A percentile compares a stretch with the other conserved stretches of the same genome.
These are phyloP conservation scores for Gryon sp. DNA, from an alignment of 1,140 invertebrate genomes.

Conservation along the genomic window DNA sequence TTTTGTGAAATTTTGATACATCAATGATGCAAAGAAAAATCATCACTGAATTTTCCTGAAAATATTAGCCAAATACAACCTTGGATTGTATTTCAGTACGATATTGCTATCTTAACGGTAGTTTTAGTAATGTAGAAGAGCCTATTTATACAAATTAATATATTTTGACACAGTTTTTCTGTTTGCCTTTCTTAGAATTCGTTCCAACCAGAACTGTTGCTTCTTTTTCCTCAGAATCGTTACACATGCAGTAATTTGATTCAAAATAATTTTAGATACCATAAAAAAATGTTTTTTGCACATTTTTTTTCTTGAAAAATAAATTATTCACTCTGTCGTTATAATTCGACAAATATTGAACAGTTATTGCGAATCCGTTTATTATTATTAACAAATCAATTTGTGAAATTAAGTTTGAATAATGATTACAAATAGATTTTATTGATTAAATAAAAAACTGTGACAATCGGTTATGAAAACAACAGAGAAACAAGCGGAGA, in stretches of 20 bases:
- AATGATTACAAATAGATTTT: too few species aligned
- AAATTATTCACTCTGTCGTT: too few species aligned
- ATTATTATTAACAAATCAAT: too few species aligned
- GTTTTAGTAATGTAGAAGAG: not conserved
- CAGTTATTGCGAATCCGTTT: too few species aligned
- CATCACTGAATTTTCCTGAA: too few species aligned
- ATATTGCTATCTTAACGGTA: slow-evolving; percentile 6
- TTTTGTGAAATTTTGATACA: too few species aligned
- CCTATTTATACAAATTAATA: slow-evolving; percentile 54
- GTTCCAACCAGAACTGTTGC: not conserved
- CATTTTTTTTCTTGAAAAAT: too few species aligned
- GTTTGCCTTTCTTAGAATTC: slow-evolving; percentile 21
- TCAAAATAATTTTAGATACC: slow-evolving; percentile 1
- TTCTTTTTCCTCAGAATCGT: slow-evolving; percentile 14
- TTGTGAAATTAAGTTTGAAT: too few species aligned
- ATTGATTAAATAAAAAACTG: too few species aligned
- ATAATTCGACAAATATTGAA: too few species aligned
- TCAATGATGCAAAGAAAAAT: not conserved
- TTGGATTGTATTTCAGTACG: slow-evolving; percentile 9
- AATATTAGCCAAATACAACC: not conserved
- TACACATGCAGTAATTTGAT: slow-evolving; percentile 8
- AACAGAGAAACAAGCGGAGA: not conserved
- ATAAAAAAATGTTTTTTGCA: not conserved
- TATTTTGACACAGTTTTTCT: slow-evolving; percentile 42
- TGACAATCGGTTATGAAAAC: too few species aligned